Percentiles rank a stretch among this genome's conserved stretches.
Conservation (phyloP, 2,888 invertebrate genomes). For the Diplazon laetatorius region DNA sequence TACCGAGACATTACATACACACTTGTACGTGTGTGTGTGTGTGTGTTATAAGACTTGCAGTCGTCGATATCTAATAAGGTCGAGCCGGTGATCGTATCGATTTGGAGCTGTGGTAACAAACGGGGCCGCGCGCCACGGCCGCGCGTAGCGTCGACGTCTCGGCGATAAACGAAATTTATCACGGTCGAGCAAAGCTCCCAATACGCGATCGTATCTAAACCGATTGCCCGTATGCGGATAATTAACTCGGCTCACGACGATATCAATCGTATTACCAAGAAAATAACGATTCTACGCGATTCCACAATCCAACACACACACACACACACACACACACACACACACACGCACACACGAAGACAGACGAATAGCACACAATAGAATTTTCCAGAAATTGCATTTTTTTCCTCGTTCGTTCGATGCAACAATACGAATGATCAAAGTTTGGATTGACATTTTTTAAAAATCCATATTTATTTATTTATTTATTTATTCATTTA, state of each 20-base stretch:
- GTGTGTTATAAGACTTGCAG: constrained; percentile 47
- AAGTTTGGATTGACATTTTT: too few relatives aligned
- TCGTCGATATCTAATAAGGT: constrained; percentile 68
- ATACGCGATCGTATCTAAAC: constrained; percentile 58
- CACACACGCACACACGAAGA: too few relatives aligned
- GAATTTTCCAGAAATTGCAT: too few relatives aligned
- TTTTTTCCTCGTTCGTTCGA: too few relatives aligned
- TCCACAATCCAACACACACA: too few relatives aligned
- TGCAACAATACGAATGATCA: too few relatives aligned
- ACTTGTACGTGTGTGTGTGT: too few relatives aligned
- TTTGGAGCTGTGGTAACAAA: constrained; percentile 50
- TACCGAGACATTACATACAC: not conserved
- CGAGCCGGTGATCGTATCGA: constrained; percentile 64
- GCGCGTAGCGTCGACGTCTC: constrained; percentile 52
- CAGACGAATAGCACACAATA: too few relatives aligned
- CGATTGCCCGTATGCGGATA: constrained; percentile 57
- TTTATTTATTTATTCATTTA: too few relatives aligned
- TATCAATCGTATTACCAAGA: constrained; percentile 31
- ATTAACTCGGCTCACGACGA: constrained; percentile 53
- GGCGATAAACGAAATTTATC: constrained; percentile 69
- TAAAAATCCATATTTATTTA: too few relatives aligned
- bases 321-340: too few relatives aligned
- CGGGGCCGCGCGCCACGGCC: constrained; percentile 50
- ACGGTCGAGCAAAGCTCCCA: constrained; percentile 63
- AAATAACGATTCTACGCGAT: constrained; percentile 10